These are phyloP conservation scores for Chymomyza fuscimana DNA, from an alignment of 2,888 invertebrate species.

Conservation along the genomic window DNA sequence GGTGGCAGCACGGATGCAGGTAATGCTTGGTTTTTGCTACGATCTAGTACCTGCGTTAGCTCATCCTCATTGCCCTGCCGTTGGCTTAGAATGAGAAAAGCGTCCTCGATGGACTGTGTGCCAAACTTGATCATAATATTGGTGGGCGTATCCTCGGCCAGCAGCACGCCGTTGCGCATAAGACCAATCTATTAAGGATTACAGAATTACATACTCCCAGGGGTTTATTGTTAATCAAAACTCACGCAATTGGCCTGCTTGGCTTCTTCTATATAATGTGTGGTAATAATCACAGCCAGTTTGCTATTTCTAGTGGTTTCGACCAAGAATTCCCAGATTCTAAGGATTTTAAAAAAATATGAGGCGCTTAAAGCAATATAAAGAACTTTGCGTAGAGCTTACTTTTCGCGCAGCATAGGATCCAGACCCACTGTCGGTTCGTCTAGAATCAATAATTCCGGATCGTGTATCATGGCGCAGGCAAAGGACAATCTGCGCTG, in stretches of 20 bases:
- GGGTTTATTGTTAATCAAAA: slow-evolving; percentile 9
- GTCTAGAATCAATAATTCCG: slow-evolving; percentile 92
- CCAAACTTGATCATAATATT: slow-evolving; percentile 86
- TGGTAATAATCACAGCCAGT: slow-evolving; percentile 93
- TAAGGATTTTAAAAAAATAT: slow-evolving; percentile 76
- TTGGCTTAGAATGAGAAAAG: slow-evolving; percentile 89
- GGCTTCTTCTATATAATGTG: slow-evolving; percentile 97
- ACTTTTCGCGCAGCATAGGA: slow-evolving; percentile 91
- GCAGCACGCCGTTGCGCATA: slow-evolving; percentile 90
- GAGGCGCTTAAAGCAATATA: background rate
- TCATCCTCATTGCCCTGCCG: slow-evolving; percentile 80
- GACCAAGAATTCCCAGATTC: slow-evolving; percentile 93
- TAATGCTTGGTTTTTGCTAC: slow-evolving; percentile 48
- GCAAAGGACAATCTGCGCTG: slow-evolving; percentile 94
- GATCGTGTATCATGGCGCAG: slow-evolving; percentile 92
- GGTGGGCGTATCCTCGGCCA: slow-evolving; percentile 91
- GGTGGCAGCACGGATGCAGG: slow-evolving; percentile 63
- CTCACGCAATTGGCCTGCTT: slow-evolving; percentile 88
- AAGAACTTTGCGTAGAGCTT: slow-evolving; percentile 37
- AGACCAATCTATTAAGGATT: slow-evolving; percentile 88
- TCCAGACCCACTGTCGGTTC: slow-evolving; percentile 97
- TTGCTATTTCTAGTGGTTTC: slow-evolving; percentile 85
- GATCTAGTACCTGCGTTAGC: slow-evolving; percentile 57
- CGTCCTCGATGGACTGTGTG: slow-evolving; percentile 90
- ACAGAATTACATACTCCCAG: background rate